phyloP scores from a whole-genome alignment of 2,888 invertebrate species.

The Epistrophe grossulariae region DNA sequence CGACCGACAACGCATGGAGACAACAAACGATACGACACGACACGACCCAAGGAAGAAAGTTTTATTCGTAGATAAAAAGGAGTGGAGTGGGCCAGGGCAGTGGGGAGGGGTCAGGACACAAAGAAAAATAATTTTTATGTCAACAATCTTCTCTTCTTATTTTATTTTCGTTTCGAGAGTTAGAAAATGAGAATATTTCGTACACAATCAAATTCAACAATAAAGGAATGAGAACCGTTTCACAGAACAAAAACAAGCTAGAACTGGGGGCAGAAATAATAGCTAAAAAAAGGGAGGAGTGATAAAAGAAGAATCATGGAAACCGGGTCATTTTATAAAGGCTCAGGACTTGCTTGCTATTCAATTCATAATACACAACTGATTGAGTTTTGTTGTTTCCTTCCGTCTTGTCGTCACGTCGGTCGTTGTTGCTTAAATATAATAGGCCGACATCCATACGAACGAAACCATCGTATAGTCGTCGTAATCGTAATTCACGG shows the following conservation, averaged over 20 bases:
- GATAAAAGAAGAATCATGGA: constrained; percentile 1
- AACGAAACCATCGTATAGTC: constrained; percentile 4
- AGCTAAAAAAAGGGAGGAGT: neutral
- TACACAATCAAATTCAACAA: neutral
- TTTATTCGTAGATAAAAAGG: neutral
- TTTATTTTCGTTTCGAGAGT: neutral
- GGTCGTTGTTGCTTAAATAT: neutral
- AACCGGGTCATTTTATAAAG: constrained; percentile 56
- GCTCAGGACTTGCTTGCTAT: constrained; percentile 10
- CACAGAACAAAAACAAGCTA: neutral
- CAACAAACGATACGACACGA: neutral
- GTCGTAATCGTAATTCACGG: constrained; percentile 16
- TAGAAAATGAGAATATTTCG: constrained; percentile 14
- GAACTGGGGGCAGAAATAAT: constrained; percentile 23
- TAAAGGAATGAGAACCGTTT: neutral
- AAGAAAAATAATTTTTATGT: constrained; percentile 7
- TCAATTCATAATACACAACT: constrained; percentile 53
- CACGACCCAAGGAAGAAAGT: constrained; percentile 4
- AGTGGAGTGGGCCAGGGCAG: neutral
- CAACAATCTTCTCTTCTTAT: neutral
- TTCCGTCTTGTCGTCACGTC: constrained; percentile 9
- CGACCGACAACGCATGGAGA: neutral
- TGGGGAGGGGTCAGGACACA: neutral
- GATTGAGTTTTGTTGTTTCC: constrained; percentile 66
- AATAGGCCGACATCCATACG: neutral